Conservation (phyloP, 2,888 invertebrate species). For the Phragmatobia fuliginosa region DNA sequence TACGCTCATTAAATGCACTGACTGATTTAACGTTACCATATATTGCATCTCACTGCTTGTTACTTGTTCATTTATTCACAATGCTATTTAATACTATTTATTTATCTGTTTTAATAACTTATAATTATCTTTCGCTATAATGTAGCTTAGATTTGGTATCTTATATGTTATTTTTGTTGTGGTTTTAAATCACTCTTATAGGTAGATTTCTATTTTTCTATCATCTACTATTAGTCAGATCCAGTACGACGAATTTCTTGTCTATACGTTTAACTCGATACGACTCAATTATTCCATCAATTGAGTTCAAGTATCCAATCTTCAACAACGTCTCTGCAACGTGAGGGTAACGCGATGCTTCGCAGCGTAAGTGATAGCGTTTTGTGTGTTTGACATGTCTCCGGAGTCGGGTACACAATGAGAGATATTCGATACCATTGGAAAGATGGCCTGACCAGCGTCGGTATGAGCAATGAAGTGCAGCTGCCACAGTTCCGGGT, state of each 20-base stretch:
- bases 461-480: constrained; percentile 98
- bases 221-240: constrained; percentile 69
- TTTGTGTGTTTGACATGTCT: constrained; percentile 87
- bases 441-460: constrained; percentile 96
- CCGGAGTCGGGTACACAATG: constrained; percentile 98
- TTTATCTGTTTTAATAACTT: background rate
- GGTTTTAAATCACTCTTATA: constrained; percentile 25
- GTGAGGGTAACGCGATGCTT: constrained; percentile 72
- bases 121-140: background rate
- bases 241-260: constrained; percentile 43
- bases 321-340: constrained; percentile 63
- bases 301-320: constrained; percentile 63
- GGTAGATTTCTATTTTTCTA: constrained; percentile 77
- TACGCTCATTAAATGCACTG: constrained; percentile 49
- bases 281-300: constrained; percentile 62
- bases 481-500: constrained; percentile 99
- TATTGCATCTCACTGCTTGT: constrained; percentile 44
- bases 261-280: constrained; percentile 51
- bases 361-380: constrained; percentile 87
- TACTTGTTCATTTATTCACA: constrained; percentile 16
- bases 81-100: constrained; percentile 13
- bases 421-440: constrained; percentile 98
- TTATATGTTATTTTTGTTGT: constrained; percentile 24
- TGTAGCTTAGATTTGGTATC: constrained; percentile 9
- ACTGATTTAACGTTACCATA: constrained; percentile 41